Base-by-base conservation (phyloP, 2,888 invertebrate genomes). In the Drosophila yooni region DNA sequence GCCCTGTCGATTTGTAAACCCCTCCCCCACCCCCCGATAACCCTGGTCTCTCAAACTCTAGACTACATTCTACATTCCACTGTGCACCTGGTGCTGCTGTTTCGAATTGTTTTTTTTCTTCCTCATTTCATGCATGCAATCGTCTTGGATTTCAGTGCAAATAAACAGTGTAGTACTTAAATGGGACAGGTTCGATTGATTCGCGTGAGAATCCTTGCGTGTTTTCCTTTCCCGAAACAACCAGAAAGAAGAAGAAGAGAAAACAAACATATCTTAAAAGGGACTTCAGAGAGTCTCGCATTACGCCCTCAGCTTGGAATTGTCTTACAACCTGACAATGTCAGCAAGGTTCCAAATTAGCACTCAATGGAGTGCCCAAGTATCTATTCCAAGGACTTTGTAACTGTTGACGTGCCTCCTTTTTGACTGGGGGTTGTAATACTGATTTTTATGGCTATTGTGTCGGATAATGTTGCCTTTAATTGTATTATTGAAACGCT, bases 101-200 rank as follows among this genome's bases (percentile, higher is more conserved):
- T 61, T 51, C n/a, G 3, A 25, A 25, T 31, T 60, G 38, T 56
- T 36, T 56, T 72, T 72, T 70, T 74, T 50, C 53, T 74, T 69
- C 76, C 48, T 56, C 74, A 67, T 72, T 57, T 83, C 76, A 75
- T 76, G 83, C 84, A 79, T 84, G 77, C 78, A 87, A 86, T 84
- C 82, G 75, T 85, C 80, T 88, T 80, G 76, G 60, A 74, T 88
- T 88, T 77, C 87, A 88, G 83, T 83, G 87, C 89, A 88, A 88
- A 88, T 89, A 87, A 81, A 73, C 71, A 82, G 63, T 57, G 61
- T 53, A 57, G 68, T 70, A 57, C 66, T 79, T 62, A 52, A 72
- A 73, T 78, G 73, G 73, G 73, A 82, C 84, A 70, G 72, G 68
- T 74, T 72, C 81, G 81, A 86, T 86, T 83, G 85, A 82, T 80